These are phyloP conservation scores for Chiroxiphia lanceolata DNA, from an alignment of 2,797 vertebrate genomes.

Conservation along the genomic window DNA sequence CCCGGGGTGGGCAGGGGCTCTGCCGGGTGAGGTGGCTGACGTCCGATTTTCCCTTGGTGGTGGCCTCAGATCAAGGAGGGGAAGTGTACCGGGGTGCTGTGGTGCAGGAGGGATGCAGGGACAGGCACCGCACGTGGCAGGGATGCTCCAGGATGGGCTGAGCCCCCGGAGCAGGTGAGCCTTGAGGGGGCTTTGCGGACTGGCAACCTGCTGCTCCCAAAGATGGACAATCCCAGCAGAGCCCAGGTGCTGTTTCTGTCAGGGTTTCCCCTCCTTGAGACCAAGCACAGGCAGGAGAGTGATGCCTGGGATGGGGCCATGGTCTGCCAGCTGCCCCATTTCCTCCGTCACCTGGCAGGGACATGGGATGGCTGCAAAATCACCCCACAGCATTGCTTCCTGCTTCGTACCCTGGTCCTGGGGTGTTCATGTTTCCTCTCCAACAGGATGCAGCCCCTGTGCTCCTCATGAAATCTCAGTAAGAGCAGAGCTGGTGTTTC, in stretches of 20 bases:
- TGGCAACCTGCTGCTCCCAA: rapidly evolving
- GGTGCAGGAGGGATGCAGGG: rapidly evolving
- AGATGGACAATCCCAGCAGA: rapidly evolving
- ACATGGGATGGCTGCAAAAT: background rate
- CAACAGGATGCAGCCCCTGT: rapidly evolving
- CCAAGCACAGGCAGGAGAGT: rapidly evolving
- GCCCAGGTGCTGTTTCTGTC: background rate
- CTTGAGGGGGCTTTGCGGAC: rapidly evolving
- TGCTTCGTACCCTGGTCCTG: background rate
- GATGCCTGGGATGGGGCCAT: background rate
- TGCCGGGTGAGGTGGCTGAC: rapidly evolving
- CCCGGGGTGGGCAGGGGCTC: background rate
- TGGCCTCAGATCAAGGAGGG: background rate
- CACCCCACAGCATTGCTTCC: background rate
- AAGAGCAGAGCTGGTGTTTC: background rate
- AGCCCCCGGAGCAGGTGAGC: rapidly evolving
- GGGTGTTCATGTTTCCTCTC: background rate
- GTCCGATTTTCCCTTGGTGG: rapidly evolving
- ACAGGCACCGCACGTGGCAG: rapidly evolving
- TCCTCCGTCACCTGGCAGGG: background rate
- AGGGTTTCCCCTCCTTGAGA: background rate
- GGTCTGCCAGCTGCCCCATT: background rate
- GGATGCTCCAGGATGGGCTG: background rate
- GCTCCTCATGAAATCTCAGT: background rate
- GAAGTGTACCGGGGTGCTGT: rapidly evolving